Conservation (phyloP, 2,888 invertebrate species). For the Ceraclea dissimilis region DNA sequence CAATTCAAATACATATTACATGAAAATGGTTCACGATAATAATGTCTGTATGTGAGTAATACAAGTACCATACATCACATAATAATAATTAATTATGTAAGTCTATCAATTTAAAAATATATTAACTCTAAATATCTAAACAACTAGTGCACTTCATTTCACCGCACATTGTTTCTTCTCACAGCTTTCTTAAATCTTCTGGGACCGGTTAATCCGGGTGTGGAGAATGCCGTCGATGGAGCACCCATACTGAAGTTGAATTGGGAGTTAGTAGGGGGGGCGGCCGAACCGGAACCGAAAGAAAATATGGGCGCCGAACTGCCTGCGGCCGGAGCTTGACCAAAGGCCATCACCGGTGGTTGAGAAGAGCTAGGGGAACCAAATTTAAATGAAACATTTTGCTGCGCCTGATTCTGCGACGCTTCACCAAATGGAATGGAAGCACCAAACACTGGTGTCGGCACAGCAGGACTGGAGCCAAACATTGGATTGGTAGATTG, state of each 20-base stretch:
- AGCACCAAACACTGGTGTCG: constrained; percentile 22
- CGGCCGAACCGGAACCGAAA: constrained; percentile 30
- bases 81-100: neutral
- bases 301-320: constrained; percentile 29
- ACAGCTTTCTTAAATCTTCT: constrained; percentile 23
- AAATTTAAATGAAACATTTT: constrained; percentile 15
- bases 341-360: constrained; percentile 10
- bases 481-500: constrained; percentile 12
- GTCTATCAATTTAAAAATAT: constrained; percentile 10
- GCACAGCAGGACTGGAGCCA: constrained; percentile 19
- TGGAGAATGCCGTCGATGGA: constrained; percentile 14
- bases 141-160: constrained; percentile 4
- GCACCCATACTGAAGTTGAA: constrained; percentile 24
- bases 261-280: constrained; percentile 18
- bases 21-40: no score
- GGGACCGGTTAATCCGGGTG: constrained; percentile 14
- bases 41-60: no score
- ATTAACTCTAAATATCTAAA: neutral
- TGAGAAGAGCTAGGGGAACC: constrained; percentile 9
- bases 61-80: neutral
- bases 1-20: no score
- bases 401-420: constrained; percentile 7
- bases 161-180: constrained; percentile 19
- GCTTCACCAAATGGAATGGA: constrained; percentile 22
- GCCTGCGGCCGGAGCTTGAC: constrained; percentile 9